Conservation (phyloP, 2,888 invertebrate species). For the Drosophila mimetica region DNA sequence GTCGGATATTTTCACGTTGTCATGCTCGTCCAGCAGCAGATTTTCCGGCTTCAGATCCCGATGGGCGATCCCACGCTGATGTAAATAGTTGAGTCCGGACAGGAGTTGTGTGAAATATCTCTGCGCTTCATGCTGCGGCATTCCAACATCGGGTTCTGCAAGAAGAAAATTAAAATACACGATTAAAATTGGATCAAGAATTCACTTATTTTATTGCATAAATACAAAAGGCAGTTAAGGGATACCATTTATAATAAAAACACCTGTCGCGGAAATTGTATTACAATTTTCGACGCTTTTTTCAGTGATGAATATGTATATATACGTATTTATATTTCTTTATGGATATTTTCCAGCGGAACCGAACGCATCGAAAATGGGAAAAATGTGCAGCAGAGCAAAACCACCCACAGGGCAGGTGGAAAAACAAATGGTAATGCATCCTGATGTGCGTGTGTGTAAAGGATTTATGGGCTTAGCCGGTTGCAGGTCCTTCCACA, state of each 20-base stretch:
- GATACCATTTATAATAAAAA: neutral
- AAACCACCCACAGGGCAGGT: conserved; percentile 18
- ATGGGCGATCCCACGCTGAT: conserved; percentile 95
- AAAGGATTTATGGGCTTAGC: conserved; percentile 42
- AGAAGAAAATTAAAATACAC: conserved; percentile 24
- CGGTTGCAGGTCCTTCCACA: conserved; percentile 10
- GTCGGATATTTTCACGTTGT: conserved; percentile 97
- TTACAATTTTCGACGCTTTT: conserved; percentile 27
- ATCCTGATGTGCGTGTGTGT: conserved; percentile 22
- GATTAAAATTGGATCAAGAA: neutral
- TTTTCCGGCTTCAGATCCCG: conserved; percentile 99
- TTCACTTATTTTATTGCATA: neutral
- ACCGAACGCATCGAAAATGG: conserved; percentile 41
- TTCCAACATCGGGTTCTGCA: conserved; percentile 96
- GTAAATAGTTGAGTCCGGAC: conserved; percentile 94
- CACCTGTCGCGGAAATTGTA: conserved; percentile 26
- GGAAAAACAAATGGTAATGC: conserved; percentile 45
- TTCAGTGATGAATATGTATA: neutral
- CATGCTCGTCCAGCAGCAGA: conserved; percentile 92
- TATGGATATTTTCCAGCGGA: conserved; percentile 5
- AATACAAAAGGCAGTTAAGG: neutral
- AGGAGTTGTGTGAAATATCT: conserved; percentile 95
- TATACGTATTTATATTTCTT: conserved; percentile 2
- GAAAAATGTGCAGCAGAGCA: conserved; percentile 48
- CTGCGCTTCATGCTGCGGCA: conserved; percentile 91